Percentiles rank a stretch among this genome's conserved stretches.
Conservation (phyloP, 2,113 vertebrate species). For the Microtus pennsylvanicus region DNA sequence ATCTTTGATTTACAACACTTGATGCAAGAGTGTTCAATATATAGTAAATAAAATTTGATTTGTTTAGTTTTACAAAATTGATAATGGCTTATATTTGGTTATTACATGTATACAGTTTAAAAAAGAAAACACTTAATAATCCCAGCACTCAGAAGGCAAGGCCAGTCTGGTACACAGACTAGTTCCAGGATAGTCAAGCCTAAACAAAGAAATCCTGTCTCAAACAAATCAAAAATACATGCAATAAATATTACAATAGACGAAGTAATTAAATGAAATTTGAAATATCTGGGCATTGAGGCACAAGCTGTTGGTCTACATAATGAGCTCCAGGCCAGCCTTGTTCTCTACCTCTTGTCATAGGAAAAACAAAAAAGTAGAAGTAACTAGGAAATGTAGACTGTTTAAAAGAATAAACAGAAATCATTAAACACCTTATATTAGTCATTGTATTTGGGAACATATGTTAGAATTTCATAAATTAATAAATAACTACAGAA, state of each 20-base stretch:
- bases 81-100: background rate
- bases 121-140: background rate
- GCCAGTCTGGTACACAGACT: background rate
- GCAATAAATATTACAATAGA: constrained; percentile 30
- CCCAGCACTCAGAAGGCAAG: background rate
- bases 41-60: background rate
- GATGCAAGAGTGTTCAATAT: background rate
- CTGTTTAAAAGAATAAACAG: background rate
- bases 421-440: background rate
- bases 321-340: background rate
- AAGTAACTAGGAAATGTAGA: background rate
- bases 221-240: background rate
- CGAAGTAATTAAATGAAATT: background rate
- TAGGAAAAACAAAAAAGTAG: background rate
- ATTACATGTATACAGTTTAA: background rate
- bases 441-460: background rate
- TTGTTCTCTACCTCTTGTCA: background rate
- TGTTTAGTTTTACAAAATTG: background rate
- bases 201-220: background rate
- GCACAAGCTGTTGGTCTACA: background rate
- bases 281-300: background rate
- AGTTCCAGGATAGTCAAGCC: no score
- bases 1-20: background rate
- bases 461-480: background rate
- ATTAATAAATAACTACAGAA: background rate